Evolutionary conservation across 2,113 vertebrate species (phyloP).

Genomic region (Castor canadensis): DNA sequence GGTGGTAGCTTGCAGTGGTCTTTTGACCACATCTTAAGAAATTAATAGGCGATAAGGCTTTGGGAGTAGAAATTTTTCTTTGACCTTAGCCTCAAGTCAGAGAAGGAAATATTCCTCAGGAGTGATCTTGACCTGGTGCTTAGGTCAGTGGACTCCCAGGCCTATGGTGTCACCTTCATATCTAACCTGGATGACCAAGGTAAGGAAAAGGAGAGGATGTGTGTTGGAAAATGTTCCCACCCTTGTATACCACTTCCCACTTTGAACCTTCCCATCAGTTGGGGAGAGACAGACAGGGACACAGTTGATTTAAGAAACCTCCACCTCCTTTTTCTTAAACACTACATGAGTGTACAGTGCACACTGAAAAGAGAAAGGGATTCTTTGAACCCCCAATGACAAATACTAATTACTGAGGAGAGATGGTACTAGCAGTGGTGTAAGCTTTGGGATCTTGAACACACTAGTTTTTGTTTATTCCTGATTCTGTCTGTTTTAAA

Average conservation of each 20-base stretch:
- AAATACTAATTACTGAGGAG: too few relatives aligned
- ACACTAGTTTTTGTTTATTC: background rate
- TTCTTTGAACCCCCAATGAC: background rate
- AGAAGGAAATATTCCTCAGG: background rate
- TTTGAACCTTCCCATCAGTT: fast-evolving
- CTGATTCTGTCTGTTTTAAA: background rate
- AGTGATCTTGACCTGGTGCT: background rate
- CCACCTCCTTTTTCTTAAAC: background rate
- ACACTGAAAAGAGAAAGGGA: background rate
- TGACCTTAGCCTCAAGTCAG: background rate
- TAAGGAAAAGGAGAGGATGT: too few relatives aligned
- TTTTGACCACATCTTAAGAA: background rate
- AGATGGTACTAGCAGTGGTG: too few relatives aligned
- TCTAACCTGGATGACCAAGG: background rate
- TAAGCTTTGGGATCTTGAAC: background rate
- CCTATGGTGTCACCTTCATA: background rate
- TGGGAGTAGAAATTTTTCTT: background rate
- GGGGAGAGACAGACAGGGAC: background rate
- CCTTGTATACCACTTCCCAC: too few relatives aligned
- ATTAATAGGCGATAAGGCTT: background rate
- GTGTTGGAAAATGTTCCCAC: background rate
- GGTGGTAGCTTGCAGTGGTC: fast-evolving
- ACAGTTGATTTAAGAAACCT: background rate
- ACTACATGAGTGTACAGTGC: background rate
- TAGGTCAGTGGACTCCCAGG: background rate